Percentiles rank a stretch among this genome's conserved stretches.
These are phyloP conservation scores for Rhinogobius similis DNA, from an alignment of 2,113 vertebrate species.

Conservation along the genomic window DNA sequence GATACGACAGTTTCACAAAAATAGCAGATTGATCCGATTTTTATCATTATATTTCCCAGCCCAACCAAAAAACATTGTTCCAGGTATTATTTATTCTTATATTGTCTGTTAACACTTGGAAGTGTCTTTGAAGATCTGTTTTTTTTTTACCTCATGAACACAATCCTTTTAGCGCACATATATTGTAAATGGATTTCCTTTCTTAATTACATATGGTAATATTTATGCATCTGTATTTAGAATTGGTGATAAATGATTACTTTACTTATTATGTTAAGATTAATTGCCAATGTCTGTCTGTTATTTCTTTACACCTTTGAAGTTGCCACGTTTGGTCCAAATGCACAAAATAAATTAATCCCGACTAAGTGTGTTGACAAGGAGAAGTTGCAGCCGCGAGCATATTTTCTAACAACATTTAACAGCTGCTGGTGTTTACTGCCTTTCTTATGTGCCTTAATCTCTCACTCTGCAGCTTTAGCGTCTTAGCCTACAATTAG, in stretches of 20 bases:
- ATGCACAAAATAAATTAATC: neutral
- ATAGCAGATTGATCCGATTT: no score
- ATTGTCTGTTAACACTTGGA: no score
- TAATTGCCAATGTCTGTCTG: neutral
- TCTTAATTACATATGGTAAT: no score
- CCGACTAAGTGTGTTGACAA: neutral
- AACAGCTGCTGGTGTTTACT: conserved; percentile 5
- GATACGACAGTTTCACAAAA: no score
- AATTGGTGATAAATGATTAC: neutral
- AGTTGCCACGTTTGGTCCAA: neutral
- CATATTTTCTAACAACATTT: conserved; percentile 5
- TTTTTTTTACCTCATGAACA: no score
- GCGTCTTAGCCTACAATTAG: neutral
- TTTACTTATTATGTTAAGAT: neutral
- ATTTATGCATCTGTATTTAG: neutral
- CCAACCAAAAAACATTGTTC: no score
- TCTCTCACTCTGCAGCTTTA: neutral
- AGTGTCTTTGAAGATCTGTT: no score
- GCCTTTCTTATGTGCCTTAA: conserved; percentile 2
- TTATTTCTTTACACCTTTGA: neutral
- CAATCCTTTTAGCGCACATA: no score
- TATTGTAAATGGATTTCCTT: no score
- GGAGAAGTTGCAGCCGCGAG: neutral
- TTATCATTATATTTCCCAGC: no score
- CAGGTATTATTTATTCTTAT: no score